phyloP scores from a whole-genome alignment of 2,113 vertebrate species.

The Struthidea cinerea region DNA sequence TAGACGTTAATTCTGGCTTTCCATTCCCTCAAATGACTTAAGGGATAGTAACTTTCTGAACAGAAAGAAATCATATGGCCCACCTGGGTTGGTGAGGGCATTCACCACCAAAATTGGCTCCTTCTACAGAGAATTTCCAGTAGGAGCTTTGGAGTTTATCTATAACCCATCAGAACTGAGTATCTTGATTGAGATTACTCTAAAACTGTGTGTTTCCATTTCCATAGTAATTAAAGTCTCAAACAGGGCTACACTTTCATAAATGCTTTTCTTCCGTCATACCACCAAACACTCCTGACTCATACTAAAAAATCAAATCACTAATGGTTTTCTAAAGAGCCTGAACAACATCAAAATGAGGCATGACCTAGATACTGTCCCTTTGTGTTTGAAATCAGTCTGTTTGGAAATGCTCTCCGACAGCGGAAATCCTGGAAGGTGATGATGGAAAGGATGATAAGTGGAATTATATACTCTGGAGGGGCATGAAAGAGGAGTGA shows the following conservation, averaged over 20 bases:
- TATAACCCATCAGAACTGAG: background rate
- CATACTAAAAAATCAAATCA: background rate
- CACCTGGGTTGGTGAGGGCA: slow-evolving; percentile 24
- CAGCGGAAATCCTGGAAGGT: background rate
- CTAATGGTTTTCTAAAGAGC: background rate
- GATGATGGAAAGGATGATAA: slow-evolving; percentile 50
- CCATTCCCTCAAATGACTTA: slow-evolving; percentile 51
- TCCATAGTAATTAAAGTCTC: background rate
- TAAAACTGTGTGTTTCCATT: background rate
- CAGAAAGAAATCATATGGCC: slow-evolving; percentile 15
- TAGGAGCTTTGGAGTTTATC: background rate
- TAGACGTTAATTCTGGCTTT: slow-evolving; percentile 54
- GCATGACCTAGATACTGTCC: background rate
- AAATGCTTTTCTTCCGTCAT: background rate
- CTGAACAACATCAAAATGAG: background rate
- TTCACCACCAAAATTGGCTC: background rate
- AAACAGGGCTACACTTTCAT: background rate
- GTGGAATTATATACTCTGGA: background rate
- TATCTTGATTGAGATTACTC: background rate
- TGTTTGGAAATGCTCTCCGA: background rate
- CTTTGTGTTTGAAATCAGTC: background rate
- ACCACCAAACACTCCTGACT: background rate
- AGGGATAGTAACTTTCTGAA: slow-evolving; percentile 37
- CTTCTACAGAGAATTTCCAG: background rate
- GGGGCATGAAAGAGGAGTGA: background rate